Base-by-base conservation (phyloP, 2,797 vertebrate species). In the Rhyacichthys aspro region DNA sequence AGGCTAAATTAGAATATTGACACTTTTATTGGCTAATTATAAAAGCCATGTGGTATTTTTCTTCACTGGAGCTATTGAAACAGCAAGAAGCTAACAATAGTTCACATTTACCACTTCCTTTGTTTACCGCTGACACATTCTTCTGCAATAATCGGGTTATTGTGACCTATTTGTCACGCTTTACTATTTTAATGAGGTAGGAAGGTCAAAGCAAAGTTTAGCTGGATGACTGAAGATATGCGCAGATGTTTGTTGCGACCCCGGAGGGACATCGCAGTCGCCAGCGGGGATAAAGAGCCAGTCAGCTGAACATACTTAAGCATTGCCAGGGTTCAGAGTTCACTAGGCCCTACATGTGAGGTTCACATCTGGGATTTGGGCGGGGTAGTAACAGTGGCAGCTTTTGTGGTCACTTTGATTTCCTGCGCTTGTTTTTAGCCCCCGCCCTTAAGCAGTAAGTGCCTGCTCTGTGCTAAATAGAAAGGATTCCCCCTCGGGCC, bases 381-480 rank as follows among this genome's bases (percentile, higher is more conserved):
- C 11, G 2, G 56, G 33, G 49, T 38, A 59, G 58, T 67, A 74
- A 86, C 81, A 88, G 66, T 78, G 54, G 67, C 15, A 11, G 47
- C 63, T 75, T 76, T 76, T 85, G 73, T 85, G 71, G 62, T 71
- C 61, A 59, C 10, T 68, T 78, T 71, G 67, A 69, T 67, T 74
- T 69, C 33, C 46, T 37, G 18, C 41, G 33, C 54, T 75, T 73
- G 59, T 74, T 57, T 80, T 59, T 57, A 58, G 33, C 62, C 11
- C 10, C 8, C 43, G 41, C 36, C 36, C 55, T 48, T 43, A 36
- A 44, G 41, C 39, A 57, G 19, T 76, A 42, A 53, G 45, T 70
- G 66, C 15, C 55, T 3, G 14, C 28, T 66, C 70, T 60, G 53
- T 67, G 58, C 50, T 36, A 39, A 67, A 61, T 43, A 61, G 67